A percentile compares a stretch with the other conserved stretches of the same genome.
These are phyloP conservation scores for Gobio gobio DNA, from an alignment of 2,113 vertebrate genomes.

Conservation along the genomic window DNA sequence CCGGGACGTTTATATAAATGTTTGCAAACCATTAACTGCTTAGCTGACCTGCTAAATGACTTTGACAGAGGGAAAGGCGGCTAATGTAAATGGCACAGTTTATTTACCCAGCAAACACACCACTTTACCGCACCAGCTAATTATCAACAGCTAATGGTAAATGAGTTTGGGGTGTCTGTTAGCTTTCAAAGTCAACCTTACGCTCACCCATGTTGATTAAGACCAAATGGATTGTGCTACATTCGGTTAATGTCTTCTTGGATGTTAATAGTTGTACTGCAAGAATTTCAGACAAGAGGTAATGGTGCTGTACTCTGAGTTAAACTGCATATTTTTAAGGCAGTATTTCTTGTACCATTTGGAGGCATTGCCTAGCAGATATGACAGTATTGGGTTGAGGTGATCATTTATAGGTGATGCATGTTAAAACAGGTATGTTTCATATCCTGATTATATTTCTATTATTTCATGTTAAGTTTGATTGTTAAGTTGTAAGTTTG, in stretches of 20 bases:
- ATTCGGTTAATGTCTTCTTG: slow-evolving; percentile 33
- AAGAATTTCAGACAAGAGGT: neutral
- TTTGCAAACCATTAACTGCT: slow-evolving; percentile 54
- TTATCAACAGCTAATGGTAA: slow-evolving; percentile 39
- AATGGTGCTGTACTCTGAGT: slow-evolving; percentile 5
- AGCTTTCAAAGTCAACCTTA: slow-evolving; percentile 38
- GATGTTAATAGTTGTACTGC: neutral
- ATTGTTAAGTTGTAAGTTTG: neutral
- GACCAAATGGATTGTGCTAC: slow-evolving; percentile 44
- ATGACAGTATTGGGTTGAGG: neutral
- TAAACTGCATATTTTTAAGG: neutral
- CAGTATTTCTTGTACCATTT: neutral
- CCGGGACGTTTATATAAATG: slow-evolving; percentile 32
- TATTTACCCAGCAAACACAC: slow-evolving; percentile 47
- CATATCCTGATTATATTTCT: too few relatives aligned
- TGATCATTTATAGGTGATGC: neutral
- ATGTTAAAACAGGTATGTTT: neutral
- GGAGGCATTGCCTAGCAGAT: neutral
- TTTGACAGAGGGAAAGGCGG: slow-evolving; percentile 38
- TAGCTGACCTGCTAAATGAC: slow-evolving; percentile 52
- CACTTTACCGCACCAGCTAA: slow-evolving; percentile 41
- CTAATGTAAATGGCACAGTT: slow-evolving; percentile 49
- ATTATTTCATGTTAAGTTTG: neutral
- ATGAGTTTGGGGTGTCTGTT: slow-evolving; percentile 35
- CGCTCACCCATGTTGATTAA: slow-evolving; percentile 32